Base-by-base conservation (phyloP, 2,888 invertebrate genomes). In the Aromia moschata region DNA sequence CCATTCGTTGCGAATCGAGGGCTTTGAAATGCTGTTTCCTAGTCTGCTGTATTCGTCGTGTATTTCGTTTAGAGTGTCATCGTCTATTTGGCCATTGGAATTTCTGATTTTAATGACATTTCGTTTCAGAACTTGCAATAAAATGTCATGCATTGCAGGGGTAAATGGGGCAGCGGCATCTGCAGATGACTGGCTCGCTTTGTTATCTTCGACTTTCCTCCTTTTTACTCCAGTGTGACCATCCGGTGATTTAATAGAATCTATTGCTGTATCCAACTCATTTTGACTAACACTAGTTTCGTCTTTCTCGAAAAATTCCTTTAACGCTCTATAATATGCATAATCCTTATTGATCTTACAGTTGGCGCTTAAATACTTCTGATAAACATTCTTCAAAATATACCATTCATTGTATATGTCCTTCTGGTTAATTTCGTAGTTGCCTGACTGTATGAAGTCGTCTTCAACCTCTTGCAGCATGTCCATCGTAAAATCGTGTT, bases 401-500 rank as follows among this genome's bases (percentile, higher is more conserved):
- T 58, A 43, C 62, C 61, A 64, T 18, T 60, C 57, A 17, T 18
- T 44, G 38, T 58, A 59, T 56, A 65, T 61, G 20, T 64, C 61
- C 20, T 43, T 58, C 36, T 61, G 64, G 31, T 56, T 64, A 18
- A 64, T 60, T 11, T 56, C 55, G 40, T 60, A 56, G 14, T 60
- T 58, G 10, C 47, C 49, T 18, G 56, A 44, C 43, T 56, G 37
- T 36, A 49, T 58, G 25, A 61, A 61, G 16, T 57, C 51, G 41
- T 57, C 47, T 41, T 58, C 54, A 9, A 58, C 47, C 30, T 12
- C 54, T 43, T 54, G 43, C 7, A 58, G 41, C 1, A 58, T 33
- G 16, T 47, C 43, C 58, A 58, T 54, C 0, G 38, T 49, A 38
- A 43, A 20, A 1, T 16, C 41, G n/a, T 20, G 31, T 17, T 47